phyloP scores from a whole-genome alignment of 1,140 invertebrate species.

The Lutraria rhynchaena region DNA sequence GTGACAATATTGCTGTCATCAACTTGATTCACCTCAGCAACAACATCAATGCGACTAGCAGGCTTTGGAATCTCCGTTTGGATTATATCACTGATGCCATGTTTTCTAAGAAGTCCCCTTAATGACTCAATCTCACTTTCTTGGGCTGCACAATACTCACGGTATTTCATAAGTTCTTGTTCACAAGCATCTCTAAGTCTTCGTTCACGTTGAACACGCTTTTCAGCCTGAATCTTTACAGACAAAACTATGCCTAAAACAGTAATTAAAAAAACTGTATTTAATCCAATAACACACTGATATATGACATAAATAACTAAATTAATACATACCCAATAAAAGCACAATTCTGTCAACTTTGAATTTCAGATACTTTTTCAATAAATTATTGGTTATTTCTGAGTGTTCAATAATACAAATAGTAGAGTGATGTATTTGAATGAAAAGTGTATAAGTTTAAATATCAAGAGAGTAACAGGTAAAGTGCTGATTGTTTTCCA shows the following conservation, averaged over 20 bases:
- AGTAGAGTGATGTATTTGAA: too few relatives aligned
- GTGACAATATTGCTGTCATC: slow-evolving; percentile 11
- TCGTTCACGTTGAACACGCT: slow-evolving; percentile 74
- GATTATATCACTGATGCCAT: slow-evolving; percentile 69
- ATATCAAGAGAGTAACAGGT: too few relatives aligned
- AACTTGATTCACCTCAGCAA: slow-evolving; percentile 68
- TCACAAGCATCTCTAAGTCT: slow-evolving; percentile 74
- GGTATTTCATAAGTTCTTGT: slow-evolving; percentile 79
- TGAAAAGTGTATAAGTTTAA: too few relatives aligned
- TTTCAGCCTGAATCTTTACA: slow-evolving; percentile 79
- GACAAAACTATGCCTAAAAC: slow-evolving; percentile 81
- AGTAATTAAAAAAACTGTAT: too few relatives aligned
- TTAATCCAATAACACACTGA: too few relatives aligned
- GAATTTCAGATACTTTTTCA: too few relatives aligned
- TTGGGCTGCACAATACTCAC: slow-evolving; percentile 75
- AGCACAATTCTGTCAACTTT: too few relatives aligned
- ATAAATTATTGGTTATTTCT: too few relatives aligned
- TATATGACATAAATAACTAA: too few relatives aligned
- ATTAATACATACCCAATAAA: too few relatives aligned
- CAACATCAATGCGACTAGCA: slow-evolving; percentile 62
- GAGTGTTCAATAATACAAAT: too few relatives aligned
- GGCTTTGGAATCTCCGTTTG: slow-evolving; percentile 62
- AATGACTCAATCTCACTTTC: slow-evolving; percentile 75
- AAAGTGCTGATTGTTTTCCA: too few relatives aligned
- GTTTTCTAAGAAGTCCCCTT: slow-evolving; percentile 71